Percentiles rank a stretch among this genome's conserved stretches.
These are phyloP conservation scores for Drosophila leonis DNA, from an alignment of 2,888 invertebrate species.

Conservation along the genomic window DNA sequence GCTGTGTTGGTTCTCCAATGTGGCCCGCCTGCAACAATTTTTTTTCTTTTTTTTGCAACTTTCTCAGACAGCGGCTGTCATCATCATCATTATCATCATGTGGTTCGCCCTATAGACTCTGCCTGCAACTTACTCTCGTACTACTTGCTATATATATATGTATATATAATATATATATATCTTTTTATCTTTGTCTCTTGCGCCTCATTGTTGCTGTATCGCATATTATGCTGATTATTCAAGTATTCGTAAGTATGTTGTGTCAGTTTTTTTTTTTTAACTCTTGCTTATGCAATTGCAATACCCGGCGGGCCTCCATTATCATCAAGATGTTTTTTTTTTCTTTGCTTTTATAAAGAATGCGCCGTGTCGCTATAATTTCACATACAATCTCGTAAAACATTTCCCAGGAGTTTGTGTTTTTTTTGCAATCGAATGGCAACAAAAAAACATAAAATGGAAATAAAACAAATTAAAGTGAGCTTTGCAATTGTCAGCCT, in stretches of 20 bases:
- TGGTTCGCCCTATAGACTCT: constrained; percentile 40
- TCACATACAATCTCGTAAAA: constrained; percentile 50
- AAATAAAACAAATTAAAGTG: constrained; percentile 23
- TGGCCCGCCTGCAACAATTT: constrained; percentile 54
- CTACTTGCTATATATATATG: not conserved
- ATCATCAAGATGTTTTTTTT: constrained; percentile 51
- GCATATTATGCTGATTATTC: constrained; percentile 78
- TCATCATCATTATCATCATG: constrained; percentile 34
- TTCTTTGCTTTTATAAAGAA: constrained; percentile 44
- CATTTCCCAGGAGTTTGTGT: constrained; percentile 60
- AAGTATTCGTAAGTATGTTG: constrained; percentile 65
- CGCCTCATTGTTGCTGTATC: constrained; percentile 51
- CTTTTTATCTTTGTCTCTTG: constrained; percentile 41
- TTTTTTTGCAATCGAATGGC: constrained; percentile 21
- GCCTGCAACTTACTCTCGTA: constrained; percentile 8
- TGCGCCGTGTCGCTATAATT: constrained; percentile 59
- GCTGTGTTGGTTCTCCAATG: constrained; percentile 30
- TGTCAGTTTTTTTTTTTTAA: constrained; percentile 61
- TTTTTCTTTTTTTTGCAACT: constrained; percentile 36
- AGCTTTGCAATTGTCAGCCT: constrained; percentile 7
- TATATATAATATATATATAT: constrained; percentile 4
- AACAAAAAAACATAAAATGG: constrained; percentile 8
- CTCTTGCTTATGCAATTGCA: constrained; percentile 61
- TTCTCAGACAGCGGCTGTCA: constrained; percentile 74
- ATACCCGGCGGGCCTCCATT: constrained; percentile 48